Evolutionary conservation across 2,797 vertebrate species (phyloP).

Genomic region (Psittacula derbiana): DNA sequence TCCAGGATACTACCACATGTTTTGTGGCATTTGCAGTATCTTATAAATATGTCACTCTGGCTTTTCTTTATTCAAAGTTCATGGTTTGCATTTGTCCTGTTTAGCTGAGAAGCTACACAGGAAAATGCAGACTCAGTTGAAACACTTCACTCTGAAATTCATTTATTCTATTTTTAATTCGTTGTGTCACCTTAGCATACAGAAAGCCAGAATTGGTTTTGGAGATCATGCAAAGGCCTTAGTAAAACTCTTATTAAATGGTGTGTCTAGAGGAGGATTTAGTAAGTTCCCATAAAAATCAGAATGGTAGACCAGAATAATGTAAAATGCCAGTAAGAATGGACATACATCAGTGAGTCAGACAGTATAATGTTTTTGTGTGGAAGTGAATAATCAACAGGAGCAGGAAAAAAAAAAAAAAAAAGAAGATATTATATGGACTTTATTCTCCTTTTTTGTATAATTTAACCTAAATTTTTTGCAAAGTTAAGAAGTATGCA

Average conservation of each 20-base stretch:
- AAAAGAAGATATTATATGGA: not conserved
- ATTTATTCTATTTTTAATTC: not conserved
- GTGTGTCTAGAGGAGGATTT: not conserved
- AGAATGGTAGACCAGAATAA: not conserved
- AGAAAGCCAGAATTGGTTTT: not conserved
- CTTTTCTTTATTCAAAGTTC: not conserved
- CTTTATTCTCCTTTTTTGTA: not conserved
- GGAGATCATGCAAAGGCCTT: not conserved
- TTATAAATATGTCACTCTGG: fast-evolving
- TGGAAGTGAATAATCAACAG: not conserved
- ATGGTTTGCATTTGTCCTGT: not conserved
- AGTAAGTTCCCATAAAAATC: not conserved
- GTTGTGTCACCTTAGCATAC: not conserved
- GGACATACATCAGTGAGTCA: not conserved
- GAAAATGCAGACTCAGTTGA: not conserved
- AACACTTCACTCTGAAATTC: not conserved
- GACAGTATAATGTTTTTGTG: not conserved
- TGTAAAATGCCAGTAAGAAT: not conserved
- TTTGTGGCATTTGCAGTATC: not conserved
- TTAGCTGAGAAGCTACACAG: not conserved
- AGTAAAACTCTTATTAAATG: not conserved
- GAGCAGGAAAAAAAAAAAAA: not conserved
- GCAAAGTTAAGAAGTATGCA: not conserved
- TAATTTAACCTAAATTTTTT: not conserved
- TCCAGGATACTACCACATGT: fast-evolving